Evolutionary conservation across 1,140 invertebrate species (phyloP).

Genomic region (Anoplophora glabripennis): DNA sequence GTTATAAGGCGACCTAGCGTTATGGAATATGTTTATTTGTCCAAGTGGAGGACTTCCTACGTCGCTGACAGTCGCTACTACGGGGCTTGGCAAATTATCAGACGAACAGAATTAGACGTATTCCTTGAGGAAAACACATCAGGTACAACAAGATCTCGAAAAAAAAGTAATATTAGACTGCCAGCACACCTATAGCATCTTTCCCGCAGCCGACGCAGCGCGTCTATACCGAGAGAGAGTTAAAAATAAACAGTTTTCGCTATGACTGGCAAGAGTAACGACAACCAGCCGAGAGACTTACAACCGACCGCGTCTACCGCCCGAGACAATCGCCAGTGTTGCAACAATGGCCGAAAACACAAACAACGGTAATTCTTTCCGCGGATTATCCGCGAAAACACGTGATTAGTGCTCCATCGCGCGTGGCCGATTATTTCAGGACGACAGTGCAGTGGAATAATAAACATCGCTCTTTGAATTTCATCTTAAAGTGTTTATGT

Average conservation of each 20-base stretch:
- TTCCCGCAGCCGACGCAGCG: constrained; percentile 11
- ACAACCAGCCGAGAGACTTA: constrained; percentile 17
- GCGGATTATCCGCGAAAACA: background rate
- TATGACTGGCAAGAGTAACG: constrained; percentile 29
- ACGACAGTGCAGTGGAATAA: background rate
- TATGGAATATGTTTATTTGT: too few species aligned
- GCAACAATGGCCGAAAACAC: too few species aligned
- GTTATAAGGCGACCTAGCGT: too few species aligned
- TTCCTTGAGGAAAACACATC: background rate
- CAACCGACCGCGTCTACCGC: constrained; percentile 10
- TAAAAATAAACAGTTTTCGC: constrained; percentile 39
- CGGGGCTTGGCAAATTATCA: constrained; percentile 4
- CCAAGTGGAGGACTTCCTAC: background rate
- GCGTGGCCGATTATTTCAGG: background rate
- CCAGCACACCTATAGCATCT: constrained; percentile 26
- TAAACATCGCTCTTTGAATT: constrained; percentile 2
- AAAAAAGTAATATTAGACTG: constrained; percentile 18
- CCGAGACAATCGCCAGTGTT: too few species aligned
- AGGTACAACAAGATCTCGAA: constrained; percentile 18
- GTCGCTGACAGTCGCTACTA: background rate
- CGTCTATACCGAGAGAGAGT: constrained; percentile 29
- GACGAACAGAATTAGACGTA: constrained; percentile 17
- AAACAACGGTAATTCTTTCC: background rate
- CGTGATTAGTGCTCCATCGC: background rate
- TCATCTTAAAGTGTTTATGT: constrained; percentile 5